Evolutionary conservation across 2,113 vertebrate genomes (phyloP).

Genomic region (Ceratotherium simum): DNA sequence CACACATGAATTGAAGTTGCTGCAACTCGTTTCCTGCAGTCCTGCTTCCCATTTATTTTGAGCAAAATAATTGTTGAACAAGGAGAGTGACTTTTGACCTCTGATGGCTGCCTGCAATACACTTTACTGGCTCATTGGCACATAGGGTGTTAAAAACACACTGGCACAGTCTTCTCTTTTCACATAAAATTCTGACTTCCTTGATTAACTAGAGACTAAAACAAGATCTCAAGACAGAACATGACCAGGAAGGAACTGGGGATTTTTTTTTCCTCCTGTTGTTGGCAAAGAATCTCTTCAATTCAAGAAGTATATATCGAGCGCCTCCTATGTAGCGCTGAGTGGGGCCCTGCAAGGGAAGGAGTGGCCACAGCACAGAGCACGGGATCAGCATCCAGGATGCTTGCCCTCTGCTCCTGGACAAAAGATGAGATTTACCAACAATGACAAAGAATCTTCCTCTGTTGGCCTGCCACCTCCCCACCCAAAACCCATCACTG

Average conservation of each 20-base stretch:
- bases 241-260: neutral
- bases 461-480: neutral
- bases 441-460: neutral
- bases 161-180: neutral
- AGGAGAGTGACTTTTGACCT: constrained; percentile 56
- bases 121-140: constrained; percentile 40
- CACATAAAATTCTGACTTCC: neutral
- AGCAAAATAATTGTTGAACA: neutral
- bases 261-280: neutral
- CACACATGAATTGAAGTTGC: constrained; percentile 38
- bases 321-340: accelerated
- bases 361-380: neutral
- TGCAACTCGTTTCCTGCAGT: constrained; percentile 65
- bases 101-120: neutral
- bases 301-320: accelerated
- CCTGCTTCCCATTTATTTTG: constrained; percentile 26
- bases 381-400: neutral
- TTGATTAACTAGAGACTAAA: neutral
- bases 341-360: neutral
- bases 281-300: neutral
- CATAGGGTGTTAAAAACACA: neutral
- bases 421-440: neutral
- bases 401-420: neutral
- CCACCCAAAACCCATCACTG: neutral
- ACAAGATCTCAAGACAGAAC: constrained; percentile 7